phyloP scores from a whole-genome alignment of 2,113 vertebrate genomes.

The human (Homo sapiens) region GRCh38 chrX:119691001-119691500 shows the following conservation, averaged over 20 bases:
- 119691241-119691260: not conserved
- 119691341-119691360: not conserved
- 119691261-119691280: slow-evolving; percentile 14
- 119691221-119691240: slow-evolving; percentile 46
- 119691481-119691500: not conserved
- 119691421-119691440: not conserved
- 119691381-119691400: slow-evolving; percentile 23
- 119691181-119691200: not conserved
- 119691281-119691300: not conserved
- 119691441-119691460: slow-evolving; percentile 29
- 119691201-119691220: not conserved
- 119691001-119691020: slow-evolving; percentile 72
- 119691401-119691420: slow-evolving; percentile 29
- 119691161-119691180: slow-evolving; percentile 54
- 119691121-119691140: slow-evolving; percentile 43
- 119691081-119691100: not conserved
- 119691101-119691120: slow-evolving; percentile 19
- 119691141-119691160: not conserved
- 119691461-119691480: slow-evolving; percentile 39
- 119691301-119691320: slow-evolving; percentile 59
- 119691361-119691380: slow-evolving; percentile 30
- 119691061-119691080: slow-evolving; percentile 42
- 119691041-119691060: slow-evolving; percentile 43
- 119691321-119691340: slow-evolving; percentile 53
- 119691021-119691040: slow-evolving; percentile 57